Conservation (phyloP, 2,888 invertebrate species). For the Siphonodentalium dalli region DNA sequence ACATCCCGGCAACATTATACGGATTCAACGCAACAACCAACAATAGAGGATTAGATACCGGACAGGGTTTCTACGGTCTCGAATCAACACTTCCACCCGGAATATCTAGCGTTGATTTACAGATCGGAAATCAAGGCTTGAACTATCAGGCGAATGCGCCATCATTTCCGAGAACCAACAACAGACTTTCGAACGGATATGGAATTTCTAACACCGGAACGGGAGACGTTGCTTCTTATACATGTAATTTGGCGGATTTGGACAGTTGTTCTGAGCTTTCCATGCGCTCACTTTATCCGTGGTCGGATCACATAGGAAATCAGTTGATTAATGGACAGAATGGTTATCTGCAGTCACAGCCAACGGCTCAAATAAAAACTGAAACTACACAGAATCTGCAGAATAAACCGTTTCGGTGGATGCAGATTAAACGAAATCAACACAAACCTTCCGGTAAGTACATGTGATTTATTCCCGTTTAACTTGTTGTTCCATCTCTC, state of each 20-base stretch:
- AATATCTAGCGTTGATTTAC: constrained; percentile 36
- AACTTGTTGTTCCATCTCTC: background rate
- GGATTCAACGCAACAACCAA: constrained; percentile 45
- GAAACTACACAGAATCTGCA: constrained; percentile 44
- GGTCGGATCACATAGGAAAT: no score
- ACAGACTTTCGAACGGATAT: no score
- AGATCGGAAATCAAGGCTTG: constrained; percentile 38
- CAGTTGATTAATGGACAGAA: constrained; percentile 40
- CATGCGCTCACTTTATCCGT: no score
- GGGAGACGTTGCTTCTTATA: no score
- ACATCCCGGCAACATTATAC: constrained; percentile 40
- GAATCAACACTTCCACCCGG: constrained; percentile 33
- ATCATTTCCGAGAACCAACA: no score
- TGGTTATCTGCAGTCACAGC: constrained; percentile 34
- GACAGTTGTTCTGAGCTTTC: no score
- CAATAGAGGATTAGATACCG: constrained; percentile 48
- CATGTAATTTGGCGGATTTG: no score
- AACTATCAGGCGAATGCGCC: no score
- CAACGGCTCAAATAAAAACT: constrained; percentile 45
- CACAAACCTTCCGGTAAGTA: constrained; percentile 84
- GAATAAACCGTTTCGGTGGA: constrained; percentile 86
- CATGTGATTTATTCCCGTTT: background rate
- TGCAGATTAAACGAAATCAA: constrained; percentile 97
- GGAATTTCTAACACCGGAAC: no score
- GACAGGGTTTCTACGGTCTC: constrained; percentile 42